Conservation (phyloP, 2,113 vertebrate species). For the Orthonyx spaldingii region DNA sequence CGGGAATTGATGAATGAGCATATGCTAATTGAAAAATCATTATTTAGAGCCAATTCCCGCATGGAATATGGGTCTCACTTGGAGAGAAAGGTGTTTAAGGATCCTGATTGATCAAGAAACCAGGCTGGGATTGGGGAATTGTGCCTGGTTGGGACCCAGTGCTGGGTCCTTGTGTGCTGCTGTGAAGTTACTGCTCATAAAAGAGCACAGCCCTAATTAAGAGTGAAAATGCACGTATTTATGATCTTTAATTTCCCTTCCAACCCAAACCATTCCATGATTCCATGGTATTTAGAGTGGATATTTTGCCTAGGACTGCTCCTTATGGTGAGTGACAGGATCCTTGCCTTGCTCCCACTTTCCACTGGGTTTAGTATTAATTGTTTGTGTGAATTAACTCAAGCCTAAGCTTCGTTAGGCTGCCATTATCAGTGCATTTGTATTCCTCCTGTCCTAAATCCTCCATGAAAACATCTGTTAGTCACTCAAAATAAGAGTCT, state of each 20-base stretch:
- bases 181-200: background rate
- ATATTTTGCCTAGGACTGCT: constrained; percentile 2
- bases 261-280: background rate
- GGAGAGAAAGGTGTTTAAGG: background rate
- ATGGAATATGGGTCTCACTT: background rate
- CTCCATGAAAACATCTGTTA: constrained; percentile 17
- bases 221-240: background rate
- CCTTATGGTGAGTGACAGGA: background rate
- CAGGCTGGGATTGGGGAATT: background rate
- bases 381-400: constrained; percentile 59
- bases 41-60: background rate
- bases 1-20: background rate
- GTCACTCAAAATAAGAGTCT: background rate
- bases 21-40: background rate
- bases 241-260: background rate
- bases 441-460: constrained; percentile 38
- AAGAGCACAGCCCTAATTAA: background rate
- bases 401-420: constrained; percentile 52
- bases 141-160: background rate
- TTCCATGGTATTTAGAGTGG: background rate
- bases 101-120: background rate
- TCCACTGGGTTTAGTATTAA: constrained; percentile 22
- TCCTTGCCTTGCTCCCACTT: constrained; percentile 13
- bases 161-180: background rate
- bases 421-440: constrained; percentile 6